These are phyloP conservation scores for Sprattus sprattus DNA, from an alignment of 2,113 vertebrate species.

Conservation along the genomic window DNA sequence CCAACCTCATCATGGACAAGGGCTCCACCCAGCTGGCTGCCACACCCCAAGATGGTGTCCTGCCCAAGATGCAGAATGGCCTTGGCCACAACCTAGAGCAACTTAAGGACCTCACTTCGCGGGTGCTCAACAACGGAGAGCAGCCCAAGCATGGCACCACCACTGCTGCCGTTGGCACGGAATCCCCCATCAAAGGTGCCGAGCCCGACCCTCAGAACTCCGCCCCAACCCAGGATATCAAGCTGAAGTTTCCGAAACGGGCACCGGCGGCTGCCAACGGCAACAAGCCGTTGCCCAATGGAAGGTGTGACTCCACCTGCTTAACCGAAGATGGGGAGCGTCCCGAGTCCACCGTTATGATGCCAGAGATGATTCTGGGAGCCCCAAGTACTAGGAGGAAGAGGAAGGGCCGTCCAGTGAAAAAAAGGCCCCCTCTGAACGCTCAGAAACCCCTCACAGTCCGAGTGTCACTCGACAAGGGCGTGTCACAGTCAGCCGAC, in stretches of 20 bases:
- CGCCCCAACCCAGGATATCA: conserved; percentile 73
- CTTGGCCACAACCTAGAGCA: conserved; percentile 79
- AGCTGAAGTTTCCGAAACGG: conserved; percentile 86
- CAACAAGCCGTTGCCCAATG: conserved; percentile 18
- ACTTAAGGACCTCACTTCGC: conserved; percentile 89
- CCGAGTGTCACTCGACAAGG: not conserved
- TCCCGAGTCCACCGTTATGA: conserved; percentile 41
- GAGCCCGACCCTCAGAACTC: conserved; percentile 77
- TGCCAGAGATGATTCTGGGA: conserved; percentile 48
- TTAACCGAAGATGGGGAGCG: conserved; percentile 78
- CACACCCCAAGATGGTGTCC: conserved; percentile 83
- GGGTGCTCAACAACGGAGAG: conserved; percentile 90
- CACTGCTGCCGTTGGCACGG: conserved; percentile 53
- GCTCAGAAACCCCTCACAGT: conserved; percentile 36
- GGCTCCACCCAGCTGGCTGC: conserved; percentile 80
- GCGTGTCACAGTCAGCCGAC: not conserved
- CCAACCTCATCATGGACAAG: conserved; percentile 85
- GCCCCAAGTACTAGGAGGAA: conserved; percentile 61
- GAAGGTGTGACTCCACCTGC: conserved; percentile 79
- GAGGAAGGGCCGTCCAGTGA: conserved; percentile 71
- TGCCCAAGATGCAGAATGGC: conserved; percentile 82
- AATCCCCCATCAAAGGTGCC: conserved; percentile 77
- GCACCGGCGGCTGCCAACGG: conserved; percentile 76
- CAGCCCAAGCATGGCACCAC: conserved; percentile 75
- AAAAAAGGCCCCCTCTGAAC: conserved; percentile 72